Evolutionary conservation across 1,140 invertebrate species (phyloP).

Genomic region (Dreissena rostriformis): DNA sequence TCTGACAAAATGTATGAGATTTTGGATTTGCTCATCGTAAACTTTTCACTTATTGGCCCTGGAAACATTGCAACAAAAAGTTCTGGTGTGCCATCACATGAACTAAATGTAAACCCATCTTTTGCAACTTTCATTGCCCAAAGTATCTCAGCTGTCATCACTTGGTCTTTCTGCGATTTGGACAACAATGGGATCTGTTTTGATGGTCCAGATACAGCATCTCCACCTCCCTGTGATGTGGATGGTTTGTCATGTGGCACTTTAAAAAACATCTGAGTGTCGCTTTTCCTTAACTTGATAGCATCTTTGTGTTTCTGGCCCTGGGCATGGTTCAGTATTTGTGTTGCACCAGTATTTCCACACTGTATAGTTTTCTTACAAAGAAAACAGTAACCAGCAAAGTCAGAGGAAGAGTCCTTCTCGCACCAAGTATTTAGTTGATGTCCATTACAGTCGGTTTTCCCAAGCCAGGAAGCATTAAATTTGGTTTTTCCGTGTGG

Average conservation of each 20-base stretch:
- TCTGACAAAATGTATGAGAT: conserved; percentile 18
- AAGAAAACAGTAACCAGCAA: conserved; percentile 21
- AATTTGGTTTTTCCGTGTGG: not conserved
- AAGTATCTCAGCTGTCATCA: conserved; percentile 24
- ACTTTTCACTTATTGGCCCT: conserved; percentile 20
- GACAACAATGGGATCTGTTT: conserved; percentile 2
- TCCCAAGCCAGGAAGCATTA: conserved; percentile 2
- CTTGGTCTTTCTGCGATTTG: conserved; percentile 21
- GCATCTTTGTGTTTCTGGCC: not conserved
- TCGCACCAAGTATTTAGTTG: conserved; percentile 11
- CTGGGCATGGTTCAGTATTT: conserved; percentile 8
- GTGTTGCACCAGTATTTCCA: conserved; percentile 1
- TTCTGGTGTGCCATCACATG: conserved; percentile 16
- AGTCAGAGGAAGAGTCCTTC: conserved; percentile 14
- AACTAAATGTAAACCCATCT: conserved; percentile 22
- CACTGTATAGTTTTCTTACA: conserved; percentile 15
- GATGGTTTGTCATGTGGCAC: not conserved
- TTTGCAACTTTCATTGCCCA: conserved; percentile 11
- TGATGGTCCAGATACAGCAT: conserved; percentile 10
- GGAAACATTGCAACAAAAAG: conserved; percentile 29
- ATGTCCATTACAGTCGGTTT: conserved; percentile 12
- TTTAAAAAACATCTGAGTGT: conserved; percentile 19
- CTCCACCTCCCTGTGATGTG: conserved; percentile 1
- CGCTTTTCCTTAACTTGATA: not conserved
- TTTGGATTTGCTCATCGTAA: conserved; percentile 7